Evolutionary conservation across 2,888 invertebrate genomes (phyloP), one percentile per base, ranked within the genome.

Genomic region (Itoplectis maculator): DNA sequence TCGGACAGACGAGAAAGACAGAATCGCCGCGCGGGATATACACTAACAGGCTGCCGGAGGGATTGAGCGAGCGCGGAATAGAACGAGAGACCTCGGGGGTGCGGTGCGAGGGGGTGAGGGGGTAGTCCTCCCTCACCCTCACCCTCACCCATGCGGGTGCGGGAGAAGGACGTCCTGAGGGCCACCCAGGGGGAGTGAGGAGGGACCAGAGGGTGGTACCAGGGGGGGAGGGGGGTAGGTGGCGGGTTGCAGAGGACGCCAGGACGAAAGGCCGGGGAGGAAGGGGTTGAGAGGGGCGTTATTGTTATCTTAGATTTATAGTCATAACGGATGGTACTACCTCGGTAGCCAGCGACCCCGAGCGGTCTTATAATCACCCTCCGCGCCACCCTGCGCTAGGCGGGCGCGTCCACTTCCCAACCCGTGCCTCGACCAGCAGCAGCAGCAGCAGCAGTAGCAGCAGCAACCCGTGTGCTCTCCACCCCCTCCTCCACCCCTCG

Each of bases 231-330:
- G 75, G 79, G 72, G 75, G 77, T 29, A 37, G 66, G 56, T 7
- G 42, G 42, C 8, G 76, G 80, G 70, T 74, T 77, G 83, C 61
- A 72, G 84, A 76, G 83, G 82, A 76, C 83, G 63, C 77, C 72
- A 86, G 85, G 81, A 84, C 80, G 80, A 83, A 82, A 82, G 84
- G 83, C 86, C 76, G 80, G 84, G n/a, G 84, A 84, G 76, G 81
- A 79, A 86, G 87, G 88, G 86, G 88, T 87, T 84, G 86, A 84
- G 83, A 89, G 88, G 90, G 91, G 91, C 92, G 92, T 92, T 92
- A 92, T 92, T 92, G 92, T 92, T 92, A 92, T 92, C 92, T 92
- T 91, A 92, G 92, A 92, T 92, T 92, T 92, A 92, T 92, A 92
- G 92, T 92, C 92, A 92, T 92, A 92, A 92, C 92, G 92, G 92